Evolutionary conservation across 37 sponge, comb jelly and placozoan species (phyloP), one percentile per base, ranked within the genome.

Genomic region (Tethya wilhelma): DNA sequence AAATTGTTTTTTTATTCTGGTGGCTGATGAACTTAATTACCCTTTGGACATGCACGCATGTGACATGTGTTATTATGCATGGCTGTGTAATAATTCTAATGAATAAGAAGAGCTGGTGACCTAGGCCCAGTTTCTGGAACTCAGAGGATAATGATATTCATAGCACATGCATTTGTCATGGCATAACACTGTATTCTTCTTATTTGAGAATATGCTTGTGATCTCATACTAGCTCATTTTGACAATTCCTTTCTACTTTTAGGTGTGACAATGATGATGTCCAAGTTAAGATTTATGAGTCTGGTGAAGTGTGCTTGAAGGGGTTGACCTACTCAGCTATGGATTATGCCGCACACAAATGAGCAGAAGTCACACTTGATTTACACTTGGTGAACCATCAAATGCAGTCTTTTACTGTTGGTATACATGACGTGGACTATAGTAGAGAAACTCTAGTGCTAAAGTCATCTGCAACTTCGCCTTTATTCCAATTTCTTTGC

Each of bases 291-390:
- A 6, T 60, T 60, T 17, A 60, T n/a, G 7, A 23, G 26, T 12
- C 63, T 25, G 28, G 28, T 25, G 26, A 60, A 25, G 63, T 60
- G 63, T 29, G 23, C 1, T 3, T 69, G 44, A 40, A 2, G 5
- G 44, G 44, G 20, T 22, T 69, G 44, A 29, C 20, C 2, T 4
- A 6, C 42, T 19, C 70, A 20, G 70, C 70, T 2, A 69, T 69
- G 70, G 70, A 69, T 69, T 69, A 69, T 40, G 70, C 44, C 23
- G 20, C 42, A 2, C 70, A 69, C 22, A 69, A 41, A 60, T 26
- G 63, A 12, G 26, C 63, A 7, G 2, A 42, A 19, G 70, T 38
- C 23, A 20, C 25, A n/a, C 11, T 4, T 2, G 41, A 20, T 11
- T 69, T 41, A 38, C 17, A 19, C 17, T 25, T 28, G 44, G 1